Evolutionary conservation across 2,797 vertebrate genomes (phyloP), one percentile per base, ranked within the genome.

Genomic region (Anguilla megastoma): DNA sequence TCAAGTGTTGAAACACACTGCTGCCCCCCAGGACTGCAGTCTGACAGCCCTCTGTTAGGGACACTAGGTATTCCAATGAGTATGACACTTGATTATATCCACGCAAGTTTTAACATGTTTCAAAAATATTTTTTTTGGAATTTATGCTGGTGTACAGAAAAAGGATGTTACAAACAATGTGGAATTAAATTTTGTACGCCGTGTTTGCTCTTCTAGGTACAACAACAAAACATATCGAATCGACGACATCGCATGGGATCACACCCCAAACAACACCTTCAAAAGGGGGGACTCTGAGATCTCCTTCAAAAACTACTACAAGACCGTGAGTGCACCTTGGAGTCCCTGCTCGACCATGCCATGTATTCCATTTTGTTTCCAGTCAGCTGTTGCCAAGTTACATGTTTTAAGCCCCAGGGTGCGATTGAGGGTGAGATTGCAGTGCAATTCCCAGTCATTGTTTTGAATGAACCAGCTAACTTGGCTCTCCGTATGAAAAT

Each of bases 181-280:
- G 30, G 71, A 24, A 66, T 69, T 27, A 69, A 69, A 69, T 69
- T 3, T 24, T 41, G 33, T 41, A 36, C 36, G 3, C 33, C 18
- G 1, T 10, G 16, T 3, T 8, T 24, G 10, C 16, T 45, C 0
- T 58, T 69, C 18, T 0, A 99, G 98, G 93, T 99, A 99, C 91
- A 99, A 99, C 92, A 99, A 99, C 92, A 98, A 96, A 92, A 99
- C 98, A 0, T 99, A 99, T 93, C 95, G 96, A 90, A 95, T 99
- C n/a, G 98, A 99, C 89, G 98, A 97, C 48, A 98, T 99, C 0
- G 96, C 97, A 45, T 99, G 98, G 98, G 97, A 99, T 92, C 95
- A 96, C 76, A 97, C 90, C 36, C 98, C 98, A 5, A 95, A 86
- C 86, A 97, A 96, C 91, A 97, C 96, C 7, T 99, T 99, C 88